phyloP scores from a whole-genome alignment of 1,140 invertebrate species.

The Drosophila takahashii region DNA sequence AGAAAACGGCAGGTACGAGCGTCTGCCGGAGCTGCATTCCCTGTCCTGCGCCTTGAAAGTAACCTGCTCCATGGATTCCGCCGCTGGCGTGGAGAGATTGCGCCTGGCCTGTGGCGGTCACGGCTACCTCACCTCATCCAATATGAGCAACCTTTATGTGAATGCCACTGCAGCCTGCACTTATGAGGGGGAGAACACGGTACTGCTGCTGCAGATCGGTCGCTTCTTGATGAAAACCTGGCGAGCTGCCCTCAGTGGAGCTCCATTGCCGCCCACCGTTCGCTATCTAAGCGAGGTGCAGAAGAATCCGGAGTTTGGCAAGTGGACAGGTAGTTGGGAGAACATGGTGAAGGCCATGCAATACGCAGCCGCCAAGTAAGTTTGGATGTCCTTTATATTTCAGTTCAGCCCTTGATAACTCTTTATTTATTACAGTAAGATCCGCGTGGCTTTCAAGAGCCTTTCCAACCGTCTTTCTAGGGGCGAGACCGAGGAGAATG shows the following conservation, averaged over 20 bases:
- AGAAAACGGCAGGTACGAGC: slow-evolving; percentile 90
- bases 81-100: slow-evolving; percentile 90
- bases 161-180: slow-evolving; percentile 93
- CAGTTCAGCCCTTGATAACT: too few relatives aligned
- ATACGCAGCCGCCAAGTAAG: slow-evolving; percentile 89
- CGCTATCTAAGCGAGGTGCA: slow-evolving; percentile 86
- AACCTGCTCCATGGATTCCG: slow-evolving; percentile 89
- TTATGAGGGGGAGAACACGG: slow-evolving; percentile 98
- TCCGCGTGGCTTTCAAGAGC: slow-evolving; percentile 87
- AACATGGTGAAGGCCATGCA: slow-evolving; percentile 89
- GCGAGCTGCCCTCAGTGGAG: slow-evolving; percentile 87
- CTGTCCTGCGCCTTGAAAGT: slow-evolving; percentile 96
- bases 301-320: slow-evolving; percentile 75
- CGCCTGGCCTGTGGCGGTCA: slow-evolving; percentile 96
- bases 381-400: background rate
- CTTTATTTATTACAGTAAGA: slow-evolving; percentile 87
- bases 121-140: slow-evolving; percentile 94
- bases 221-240: slow-evolving; percentile 91
- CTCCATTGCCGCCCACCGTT: slow-evolving; percentile 87
- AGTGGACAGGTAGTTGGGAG: slow-evolving; percentile 88
- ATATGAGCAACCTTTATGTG: slow-evolving; percentile 92
- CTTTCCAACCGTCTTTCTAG: slow-evolving; percentile 87
- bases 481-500: slow-evolving; percentile 89
- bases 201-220: slow-evolving; percentile 95
- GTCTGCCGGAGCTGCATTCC: slow-evolving; percentile 94